Base-by-base conservation (phyloP, 1,140 invertebrate species). In the Ceratina australensis region DNA sequence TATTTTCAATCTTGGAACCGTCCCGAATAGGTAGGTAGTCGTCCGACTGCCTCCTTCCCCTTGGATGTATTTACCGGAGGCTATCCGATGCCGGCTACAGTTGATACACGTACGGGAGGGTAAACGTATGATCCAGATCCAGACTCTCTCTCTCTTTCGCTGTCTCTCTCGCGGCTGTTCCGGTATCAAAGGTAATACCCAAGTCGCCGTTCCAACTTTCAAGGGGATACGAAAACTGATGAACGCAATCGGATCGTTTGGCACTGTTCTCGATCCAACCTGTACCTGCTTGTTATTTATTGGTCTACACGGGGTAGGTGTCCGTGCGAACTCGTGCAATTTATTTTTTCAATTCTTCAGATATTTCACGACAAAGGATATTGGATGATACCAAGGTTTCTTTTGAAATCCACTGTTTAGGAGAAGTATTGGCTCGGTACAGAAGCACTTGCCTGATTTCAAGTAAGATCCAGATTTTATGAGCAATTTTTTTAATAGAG, bases 1-100 rank as follows among this genome's bases (percentile, higher is more conserved):
- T 72, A 65, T 78, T 78, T 65, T 73, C 67, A 77, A 77, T 77
- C 74, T 77, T 71, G 57, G 20, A 61, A 57, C 20, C 20, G n/a
- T 61, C 16, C 20, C 20, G 16, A 22, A 52, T 42, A 42, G 33
- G 3, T 42, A 10, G 33, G 56, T 24, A 33, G 47, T 76, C 49
- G 74, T 71, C 28, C 66, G 13, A 50, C 56, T 24, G 52, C 73
- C 22, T 68, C 42, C 57, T 26, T 33, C 33, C 42, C 52, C 52
- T n/a, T 42, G 24, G 56, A 50, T 75, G 74, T 61, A 71, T 76
- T 77, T 77, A 63, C 67, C 56, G 20, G 33, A 10, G 57, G 26
- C 57, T 22, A 76, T 76, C 74, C 16, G 74, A 63, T 63, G n/a
- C 67, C 47, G 47, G 20, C n/a, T 26, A n/a, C n/a, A 63, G 74